Evolutionary conservation across 2,797 vertebrate species (phyloP).

Genomic region (Enteromius afrohamiltoni): DNA sequence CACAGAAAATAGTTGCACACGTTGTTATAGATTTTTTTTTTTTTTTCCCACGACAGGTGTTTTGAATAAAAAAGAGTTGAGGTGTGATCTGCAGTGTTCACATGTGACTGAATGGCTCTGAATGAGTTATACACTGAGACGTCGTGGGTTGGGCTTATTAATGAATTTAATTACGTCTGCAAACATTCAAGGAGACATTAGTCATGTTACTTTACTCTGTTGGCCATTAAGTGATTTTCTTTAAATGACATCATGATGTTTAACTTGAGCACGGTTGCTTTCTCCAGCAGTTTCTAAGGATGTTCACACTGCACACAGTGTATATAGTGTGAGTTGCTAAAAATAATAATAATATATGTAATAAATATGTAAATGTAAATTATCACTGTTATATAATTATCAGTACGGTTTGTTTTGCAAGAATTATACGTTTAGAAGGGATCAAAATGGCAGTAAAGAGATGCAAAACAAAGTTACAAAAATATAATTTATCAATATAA

Average conservation of each 20-base stretch:
- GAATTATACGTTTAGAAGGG: background rate
- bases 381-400: background rate
- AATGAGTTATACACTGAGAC: slow-evolving; percentile 1
- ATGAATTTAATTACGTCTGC: background rate
- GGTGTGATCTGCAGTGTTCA: background rate
- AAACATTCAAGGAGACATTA: background rate
- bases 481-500: too few species aligned
- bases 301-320: background rate
- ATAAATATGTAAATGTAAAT: too few species aligned
- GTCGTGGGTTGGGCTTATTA: slow-evolving; percentile 8
- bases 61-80: background rate
- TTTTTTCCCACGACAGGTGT: background rate
- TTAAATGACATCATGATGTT: slow-evolving; percentile 10
- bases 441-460: background rate
- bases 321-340: background rate
- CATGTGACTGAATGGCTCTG: background rate
- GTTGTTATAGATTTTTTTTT: background rate
- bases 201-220: slow-evolving; percentile 22
- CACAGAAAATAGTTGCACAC: background rate
- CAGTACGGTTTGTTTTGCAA: background rate
- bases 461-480: too few species aligned
- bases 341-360: background rate
- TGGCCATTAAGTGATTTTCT: background rate
- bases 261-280: slow-evolving; percentile 9
- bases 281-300: slow-evolving; percentile 6